Base-by-base conservation (phyloP, 2,113 vertebrate species). In the Cathartes aura region DNA sequence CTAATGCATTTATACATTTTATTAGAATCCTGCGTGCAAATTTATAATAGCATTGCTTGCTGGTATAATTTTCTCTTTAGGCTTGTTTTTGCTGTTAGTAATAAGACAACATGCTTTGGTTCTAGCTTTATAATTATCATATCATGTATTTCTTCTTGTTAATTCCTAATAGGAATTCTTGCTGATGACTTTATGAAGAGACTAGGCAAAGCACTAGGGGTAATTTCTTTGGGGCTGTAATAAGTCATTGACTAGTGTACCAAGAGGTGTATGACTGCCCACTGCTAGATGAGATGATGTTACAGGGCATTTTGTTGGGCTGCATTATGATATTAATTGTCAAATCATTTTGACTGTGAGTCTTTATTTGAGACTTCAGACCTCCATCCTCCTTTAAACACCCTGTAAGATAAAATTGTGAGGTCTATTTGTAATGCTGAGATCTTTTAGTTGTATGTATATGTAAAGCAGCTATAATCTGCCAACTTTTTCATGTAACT, bases 141-240 rank as follows among this genome's bases (percentile, higher is more conserved):
- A 19, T 56, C 0, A 8, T 23, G 1, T 30, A 22, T 88, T 87
- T 85, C 34, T 55, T 79, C 16, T 32, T 64, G 43, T 76, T 62
- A 78, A 72, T 58, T 90, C 43, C 38, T 83, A 38, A 42, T 36
- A 76, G 9, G 13, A 84, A 70, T 81, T 58, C 20, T 66, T 95
- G 15, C 15, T 2, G 3, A 47, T 53, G 10, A 34, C 30, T 68
- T 84, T 70, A 62, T 32, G n/a, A 40, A 86, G 85, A 86, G 22
- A 80, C 0, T 1, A 53, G 18, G 27, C n/a, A 82, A 72, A 20
- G 8, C 6, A 67, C 16, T 56, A 0, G 1, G 11, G 11, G 8
- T 29, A n/a, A 32, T 75, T 87, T 88, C 30, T 83, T 72, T 74
- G 11, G 24, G 36, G 17, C 18, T 91, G 20, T 40, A 80, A 27